These are phyloP conservation scores for Pelecanoides urinatrix DNA, from an alignment of 2,113 vertebrate species.

Conservation along the genomic window DNA sequence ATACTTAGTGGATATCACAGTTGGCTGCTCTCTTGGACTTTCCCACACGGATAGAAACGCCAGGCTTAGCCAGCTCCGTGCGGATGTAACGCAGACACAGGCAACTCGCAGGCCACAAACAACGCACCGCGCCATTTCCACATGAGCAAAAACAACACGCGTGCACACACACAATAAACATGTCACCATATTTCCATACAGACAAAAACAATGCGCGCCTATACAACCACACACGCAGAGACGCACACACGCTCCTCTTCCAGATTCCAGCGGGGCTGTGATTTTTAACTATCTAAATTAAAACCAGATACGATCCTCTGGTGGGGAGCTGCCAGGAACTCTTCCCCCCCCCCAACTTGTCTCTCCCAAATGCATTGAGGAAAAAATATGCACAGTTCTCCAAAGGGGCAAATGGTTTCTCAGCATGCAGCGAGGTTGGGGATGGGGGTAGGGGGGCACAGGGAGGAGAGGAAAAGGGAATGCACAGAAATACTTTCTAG, in stretches of 20 bases:
- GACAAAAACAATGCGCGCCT: not conserved
- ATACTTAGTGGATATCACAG: not conserved
- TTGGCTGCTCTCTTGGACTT: not conserved
- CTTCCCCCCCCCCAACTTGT: not conserved
- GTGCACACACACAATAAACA: slow-evolving; percentile 25
- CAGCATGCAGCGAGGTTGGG: not conserved
- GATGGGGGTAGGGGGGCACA: not conserved
- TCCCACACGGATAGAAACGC: rapidly evolving
- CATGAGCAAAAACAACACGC: not conserved
- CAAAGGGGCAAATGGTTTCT: slow-evolving; percentile 2
- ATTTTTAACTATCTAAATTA: slow-evolving; percentile 65
- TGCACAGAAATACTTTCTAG: slow-evolving; percentile 15
- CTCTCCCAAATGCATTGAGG: not conserved
- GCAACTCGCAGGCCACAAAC: not conserved
- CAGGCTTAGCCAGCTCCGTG: not conserved
- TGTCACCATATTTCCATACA: slow-evolving; percentile 16
- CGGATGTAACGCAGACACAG: not conserved
- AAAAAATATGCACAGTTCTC: not conserved
- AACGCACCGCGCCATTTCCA: not conserved
- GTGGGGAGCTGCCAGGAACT: slow-evolving; percentile 24
- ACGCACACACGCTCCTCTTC: not conserved
- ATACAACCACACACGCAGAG: not conserved
- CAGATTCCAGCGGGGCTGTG: not conserved
- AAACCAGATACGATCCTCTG: slow-evolving; percentile 40
- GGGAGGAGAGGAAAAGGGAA: not conserved